phyloP scores from a whole-genome alignment of 2,797 vertebrate species.

The Macropus fuliginosus region DNA sequence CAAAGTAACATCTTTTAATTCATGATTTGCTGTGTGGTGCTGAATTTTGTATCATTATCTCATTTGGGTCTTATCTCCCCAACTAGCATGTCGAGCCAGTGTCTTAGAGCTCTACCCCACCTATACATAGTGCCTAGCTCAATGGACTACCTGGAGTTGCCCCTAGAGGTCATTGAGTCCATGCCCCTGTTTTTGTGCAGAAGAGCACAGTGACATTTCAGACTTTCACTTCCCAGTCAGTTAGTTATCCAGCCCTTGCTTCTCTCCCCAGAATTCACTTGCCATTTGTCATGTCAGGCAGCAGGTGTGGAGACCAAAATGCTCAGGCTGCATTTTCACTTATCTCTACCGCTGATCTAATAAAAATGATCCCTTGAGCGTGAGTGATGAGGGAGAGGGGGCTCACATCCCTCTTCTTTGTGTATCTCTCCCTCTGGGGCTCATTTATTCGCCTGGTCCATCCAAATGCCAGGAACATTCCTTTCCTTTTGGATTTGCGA shows the following conservation, averaged over 20 bases:
- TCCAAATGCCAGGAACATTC: conserved; percentile 72
- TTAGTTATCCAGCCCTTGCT: not conserved
- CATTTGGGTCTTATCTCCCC: not conserved
- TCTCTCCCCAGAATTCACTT: not conserved
- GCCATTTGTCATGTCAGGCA: not conserved
- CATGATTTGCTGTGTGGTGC: not conserved
- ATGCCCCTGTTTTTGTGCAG: not conserved
- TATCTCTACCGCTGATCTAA: not conserved
- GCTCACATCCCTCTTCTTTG: accelerated
- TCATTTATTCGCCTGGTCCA: conserved; percentile 15
- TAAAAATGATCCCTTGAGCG: not conserved
- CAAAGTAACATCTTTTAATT: not conserved
- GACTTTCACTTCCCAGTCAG: not conserved
- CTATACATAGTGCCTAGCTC: not conserved
- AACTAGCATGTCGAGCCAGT: not conserved
- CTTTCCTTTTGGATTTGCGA: conserved; percentile 62
- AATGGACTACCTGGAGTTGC: not conserved
- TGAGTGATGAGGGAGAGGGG: not conserved
- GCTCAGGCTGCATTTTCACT: not conserved
- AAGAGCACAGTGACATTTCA: not conserved
- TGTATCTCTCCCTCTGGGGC: conserved; percentile 16
- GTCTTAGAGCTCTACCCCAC: not conserved
- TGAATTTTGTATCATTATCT: not conserved
- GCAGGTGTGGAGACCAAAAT: not conserved
- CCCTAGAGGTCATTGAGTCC: not conserved